Conservation (phyloP, 2,797 vertebrate genomes). For the Aphelocoma californica region DNA sequence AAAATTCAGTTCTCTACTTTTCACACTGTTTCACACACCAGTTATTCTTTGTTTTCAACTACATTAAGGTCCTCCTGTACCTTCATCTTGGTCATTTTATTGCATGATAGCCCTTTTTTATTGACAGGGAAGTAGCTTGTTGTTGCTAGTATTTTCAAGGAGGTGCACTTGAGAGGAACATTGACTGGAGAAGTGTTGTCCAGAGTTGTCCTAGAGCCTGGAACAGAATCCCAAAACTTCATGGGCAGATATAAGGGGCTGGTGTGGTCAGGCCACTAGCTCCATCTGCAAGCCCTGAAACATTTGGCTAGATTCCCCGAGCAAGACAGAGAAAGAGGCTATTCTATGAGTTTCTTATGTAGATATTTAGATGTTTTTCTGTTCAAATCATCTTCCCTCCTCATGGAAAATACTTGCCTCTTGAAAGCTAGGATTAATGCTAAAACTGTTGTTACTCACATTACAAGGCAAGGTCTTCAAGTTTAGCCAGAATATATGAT, state of each 20-base stretch:
- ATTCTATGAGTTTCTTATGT: not conserved
- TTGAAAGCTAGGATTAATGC: conserved; percentile 1
- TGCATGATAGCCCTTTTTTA: not conserved
- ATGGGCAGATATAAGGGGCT: not conserved
- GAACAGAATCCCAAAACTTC: not conserved
- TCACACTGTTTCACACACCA: not conserved
- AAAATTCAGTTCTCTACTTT: not conserved
- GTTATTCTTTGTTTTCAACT: not conserved
- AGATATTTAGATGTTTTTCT: not conserved
- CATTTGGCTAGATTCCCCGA: not conserved
- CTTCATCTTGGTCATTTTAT: not conserved
- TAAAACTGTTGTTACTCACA: not conserved
- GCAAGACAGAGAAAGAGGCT: not conserved
- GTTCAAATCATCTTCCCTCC: not conserved
- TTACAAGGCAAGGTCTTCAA: not conserved
- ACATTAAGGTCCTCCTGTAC: not conserved
- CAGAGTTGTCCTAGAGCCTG: not conserved
- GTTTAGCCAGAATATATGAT: not conserved
- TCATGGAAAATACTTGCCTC: not conserved
- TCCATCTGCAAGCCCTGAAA: not conserved
- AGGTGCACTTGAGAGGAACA: not conserved
- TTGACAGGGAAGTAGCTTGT: not conserved
- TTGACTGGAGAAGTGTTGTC: not conserved
- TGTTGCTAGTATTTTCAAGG: not conserved
- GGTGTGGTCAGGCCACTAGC: not conserved